A percentile compares a stretch with the other conserved stretches of the same genome.
Evolutionary conservation across 2,113 vertebrate species (phyloP).

Genomic region (Rhinopomastus cyanomelas): DNA sequence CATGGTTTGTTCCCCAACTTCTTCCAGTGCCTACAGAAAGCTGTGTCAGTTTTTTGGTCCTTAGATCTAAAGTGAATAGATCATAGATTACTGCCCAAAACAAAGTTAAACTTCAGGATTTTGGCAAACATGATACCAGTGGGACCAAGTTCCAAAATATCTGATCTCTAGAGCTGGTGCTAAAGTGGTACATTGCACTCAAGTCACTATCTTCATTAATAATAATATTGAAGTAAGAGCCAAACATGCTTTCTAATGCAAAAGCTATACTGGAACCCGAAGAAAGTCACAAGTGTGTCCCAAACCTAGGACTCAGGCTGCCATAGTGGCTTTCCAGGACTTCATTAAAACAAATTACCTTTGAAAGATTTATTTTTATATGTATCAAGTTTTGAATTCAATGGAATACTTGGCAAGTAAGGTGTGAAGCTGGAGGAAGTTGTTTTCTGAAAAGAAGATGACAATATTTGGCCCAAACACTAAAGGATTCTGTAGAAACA

Average conservation of each 20-base stretch:
- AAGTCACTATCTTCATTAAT: not conserved
- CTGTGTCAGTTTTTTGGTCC: not conserved
- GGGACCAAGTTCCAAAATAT: not conserved
- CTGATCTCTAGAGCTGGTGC: not conserved
- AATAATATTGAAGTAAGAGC: not conserved
- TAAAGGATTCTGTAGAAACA: conserved; percentile 10
- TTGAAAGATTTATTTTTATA: not conserved
- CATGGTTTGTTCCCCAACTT: not conserved
- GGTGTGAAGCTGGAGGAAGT: not conserved
- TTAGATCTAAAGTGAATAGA: not conserved
- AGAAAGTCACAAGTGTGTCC: not conserved
- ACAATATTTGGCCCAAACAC: not conserved
- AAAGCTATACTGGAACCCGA: not conserved
- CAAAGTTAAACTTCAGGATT: not conserved
- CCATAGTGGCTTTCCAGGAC: not conserved
- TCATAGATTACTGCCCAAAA: not conserved
- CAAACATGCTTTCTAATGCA: not conserved
- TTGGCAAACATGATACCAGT: not conserved
- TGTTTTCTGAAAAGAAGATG: not conserved
- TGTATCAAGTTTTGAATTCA: not conserved
- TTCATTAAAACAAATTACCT: not conserved
- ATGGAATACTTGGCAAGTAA: not conserved
- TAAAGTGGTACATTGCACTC: not conserved
- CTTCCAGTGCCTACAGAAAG: not conserved
- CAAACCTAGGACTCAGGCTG: not conserved